Conservation (phyloP, 30 jellyfish, hydroid and myxozoan species). For the Calvadosia cruxmelitensis region DNA sequence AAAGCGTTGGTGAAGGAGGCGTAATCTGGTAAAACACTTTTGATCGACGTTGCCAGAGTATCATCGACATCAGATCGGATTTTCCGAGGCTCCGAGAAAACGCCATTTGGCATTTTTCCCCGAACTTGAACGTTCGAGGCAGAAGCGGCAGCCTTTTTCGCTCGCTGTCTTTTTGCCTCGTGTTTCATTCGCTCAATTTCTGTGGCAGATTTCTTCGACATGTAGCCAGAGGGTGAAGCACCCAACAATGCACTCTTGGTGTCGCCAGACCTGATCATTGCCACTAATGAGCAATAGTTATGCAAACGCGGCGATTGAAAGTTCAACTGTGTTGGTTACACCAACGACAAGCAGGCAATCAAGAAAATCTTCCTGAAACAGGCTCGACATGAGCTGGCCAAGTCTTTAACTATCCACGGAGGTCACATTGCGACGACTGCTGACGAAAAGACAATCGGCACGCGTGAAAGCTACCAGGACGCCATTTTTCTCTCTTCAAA, state of each 20-base stretch:
- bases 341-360: too few relatives aligned
- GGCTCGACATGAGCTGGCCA: too few relatives aligned
- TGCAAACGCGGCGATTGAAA: too few relatives aligned
- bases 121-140: not conserved
- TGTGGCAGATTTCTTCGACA: not conserved
- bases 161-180: not conserved
- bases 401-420: too few relatives aligned
- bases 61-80: not conserved
- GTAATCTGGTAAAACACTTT: slow-evolving; percentile 51
- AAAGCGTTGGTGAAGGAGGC: slow-evolving; percentile 21
- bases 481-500: too few relatives aligned
- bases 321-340: too few relatives aligned
- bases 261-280: not conserved
- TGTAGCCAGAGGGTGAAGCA: not conserved
- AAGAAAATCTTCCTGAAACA: too few relatives aligned
- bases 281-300: too few relatives aligned
- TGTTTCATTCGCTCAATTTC: not conserved
- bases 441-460: too few relatives aligned
- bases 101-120: not conserved
- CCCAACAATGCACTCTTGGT: not conserved
- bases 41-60: not conserved
- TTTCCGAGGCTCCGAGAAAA: not conserved
- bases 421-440: not conserved
- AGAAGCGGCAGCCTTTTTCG: not conserved
- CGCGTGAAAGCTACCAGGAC: too few relatives aligned